Evolutionary conservation across 2,113 vertebrate species (phyloP).

Genomic region (Perca schrenkii): DNA sequence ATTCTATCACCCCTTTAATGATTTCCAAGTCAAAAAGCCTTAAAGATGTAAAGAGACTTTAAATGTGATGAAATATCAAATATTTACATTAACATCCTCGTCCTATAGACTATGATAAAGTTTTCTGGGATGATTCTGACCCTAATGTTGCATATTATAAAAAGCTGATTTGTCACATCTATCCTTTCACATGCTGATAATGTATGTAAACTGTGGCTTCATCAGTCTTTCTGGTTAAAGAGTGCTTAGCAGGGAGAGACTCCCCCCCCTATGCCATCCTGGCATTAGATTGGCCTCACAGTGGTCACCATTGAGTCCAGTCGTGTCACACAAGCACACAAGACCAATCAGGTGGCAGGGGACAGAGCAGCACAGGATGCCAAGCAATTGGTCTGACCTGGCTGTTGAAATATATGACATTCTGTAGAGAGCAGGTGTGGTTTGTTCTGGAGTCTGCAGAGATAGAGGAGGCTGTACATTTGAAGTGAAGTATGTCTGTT

Average conservation of each 20-base stretch:
- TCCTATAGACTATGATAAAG: neutral
- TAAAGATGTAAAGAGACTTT: conserved; percentile 18
- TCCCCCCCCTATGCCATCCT: conserved; percentile 4
- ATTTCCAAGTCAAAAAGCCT: conserved; percentile 57
- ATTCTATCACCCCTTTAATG: conserved; percentile 15
- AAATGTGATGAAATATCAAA: conserved; percentile 47
- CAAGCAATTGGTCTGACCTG: conserved; percentile 58
- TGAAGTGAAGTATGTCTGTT: neutral
- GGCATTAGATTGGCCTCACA: conserved; percentile 1
- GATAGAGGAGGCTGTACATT: conserved; percentile 26
- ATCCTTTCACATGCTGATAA: conserved; percentile 17
- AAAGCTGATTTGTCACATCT: conserved; percentile 36
- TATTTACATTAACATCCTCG: conserved; percentile 20
- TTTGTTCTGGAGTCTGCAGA: conserved; percentile 39
- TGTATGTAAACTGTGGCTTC: conserved; percentile 38
- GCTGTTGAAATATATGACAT: conserved; percentile 53
- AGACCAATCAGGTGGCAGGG: conserved; percentile 20
- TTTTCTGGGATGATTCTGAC: conserved; percentile 22
- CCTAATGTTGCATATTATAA: conserved; percentile 27
- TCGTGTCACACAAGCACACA: conserved; percentile 5
- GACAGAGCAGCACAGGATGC: conserved; percentile 33
- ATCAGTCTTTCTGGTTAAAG: conserved; percentile 28
- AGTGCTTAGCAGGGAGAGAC: conserved; percentile 9
- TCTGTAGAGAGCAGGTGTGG: conserved; percentile 49
- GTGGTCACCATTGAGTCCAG: neutral